Percentiles rank a stretch among this genome's conserved stretches.
Evolutionary conservation across 2,113 vertebrate genomes (phyloP).

Genomic region (Acrocephalus arundinaceus): DNA sequence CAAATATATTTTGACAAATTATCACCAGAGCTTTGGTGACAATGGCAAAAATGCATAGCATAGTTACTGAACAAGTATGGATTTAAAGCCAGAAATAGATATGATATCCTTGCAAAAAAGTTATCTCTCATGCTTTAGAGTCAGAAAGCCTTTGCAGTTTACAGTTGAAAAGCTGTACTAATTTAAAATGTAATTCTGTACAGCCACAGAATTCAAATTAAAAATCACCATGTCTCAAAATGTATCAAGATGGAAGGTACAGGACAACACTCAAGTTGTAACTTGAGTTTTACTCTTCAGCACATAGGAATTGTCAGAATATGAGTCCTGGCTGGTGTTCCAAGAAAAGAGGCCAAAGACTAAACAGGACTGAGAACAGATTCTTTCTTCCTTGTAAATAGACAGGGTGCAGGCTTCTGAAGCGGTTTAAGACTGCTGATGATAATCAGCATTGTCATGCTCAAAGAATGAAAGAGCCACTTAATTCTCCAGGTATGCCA

Average conservation of each 20-base stretch:
- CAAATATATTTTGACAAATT: background rate
- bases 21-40: background rate
- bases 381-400: background rate
- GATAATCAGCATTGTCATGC: background rate
- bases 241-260: background rate
- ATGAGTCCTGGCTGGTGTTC: background rate
- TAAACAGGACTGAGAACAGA: background rate
- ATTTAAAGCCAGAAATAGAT: background rate
- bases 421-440: background rate
- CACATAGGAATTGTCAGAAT: background rate
- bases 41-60: background rate
- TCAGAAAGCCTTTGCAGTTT: background rate
- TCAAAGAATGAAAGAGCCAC: conserved; percentile 19
- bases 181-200: background rate
- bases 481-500: background rate
- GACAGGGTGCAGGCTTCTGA: background rate
- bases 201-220: background rate
- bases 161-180: background rate
- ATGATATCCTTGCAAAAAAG: background rate
- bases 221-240: background rate
- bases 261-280: background rate
- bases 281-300: background rate
- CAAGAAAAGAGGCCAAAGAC: background rate
- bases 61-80: background rate
- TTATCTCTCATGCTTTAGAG: background rate